Evolutionary conservation across 2,797 vertebrate genomes (phyloP).

Genomic region (Onychomys leucogaster): DNA sequence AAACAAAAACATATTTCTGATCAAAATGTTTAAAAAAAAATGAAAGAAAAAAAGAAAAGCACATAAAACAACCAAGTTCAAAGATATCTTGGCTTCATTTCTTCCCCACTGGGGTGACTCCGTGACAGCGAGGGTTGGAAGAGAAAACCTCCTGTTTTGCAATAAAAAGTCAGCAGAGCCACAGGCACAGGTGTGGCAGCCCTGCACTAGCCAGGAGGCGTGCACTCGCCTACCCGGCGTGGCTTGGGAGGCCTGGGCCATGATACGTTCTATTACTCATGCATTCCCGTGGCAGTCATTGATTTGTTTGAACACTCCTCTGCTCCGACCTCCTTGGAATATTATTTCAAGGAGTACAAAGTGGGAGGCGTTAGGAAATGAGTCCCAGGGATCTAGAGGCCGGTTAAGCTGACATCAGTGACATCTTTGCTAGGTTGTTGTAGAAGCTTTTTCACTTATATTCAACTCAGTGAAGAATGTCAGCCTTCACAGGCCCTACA

Average conservation of each 20-base stretch:
- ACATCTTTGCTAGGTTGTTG: fast-evolving
- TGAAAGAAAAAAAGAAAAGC: slow-evolving; percentile 51
- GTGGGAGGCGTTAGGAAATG: slow-evolving; percentile 14
- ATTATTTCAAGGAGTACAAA: slow-evolving; percentile 28
- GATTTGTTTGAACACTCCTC: slow-evolving; percentile 16
- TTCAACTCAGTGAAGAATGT: not conserved
- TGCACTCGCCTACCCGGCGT: not conserved
- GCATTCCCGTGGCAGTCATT: not conserved
- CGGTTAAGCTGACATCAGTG: not conserved
- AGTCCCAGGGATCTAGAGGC: not conserved
- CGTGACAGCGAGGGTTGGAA: not conserved
- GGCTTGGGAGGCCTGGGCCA: fast-evolving
- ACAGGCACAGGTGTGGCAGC: not conserved
- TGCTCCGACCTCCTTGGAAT: not conserved
- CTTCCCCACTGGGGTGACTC: slow-evolving; percentile 63
- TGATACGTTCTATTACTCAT: not conserved
- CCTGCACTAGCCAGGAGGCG: fast-evolving
- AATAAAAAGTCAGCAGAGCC: not conserved
- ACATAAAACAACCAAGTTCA: slow-evolving; percentile 50
- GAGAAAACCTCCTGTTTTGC: not conserved
- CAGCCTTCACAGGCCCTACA: not conserved
- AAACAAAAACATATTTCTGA: slow-evolving; percentile 71
- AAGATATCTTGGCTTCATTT: slow-evolving; percentile 41
- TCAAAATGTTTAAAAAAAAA: slow-evolving; percentile 57
- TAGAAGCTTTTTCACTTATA: not conserved